Base-by-base conservation (phyloP, 2,113 vertebrate genomes). In the Saccopteryx bilineata region DNA sequence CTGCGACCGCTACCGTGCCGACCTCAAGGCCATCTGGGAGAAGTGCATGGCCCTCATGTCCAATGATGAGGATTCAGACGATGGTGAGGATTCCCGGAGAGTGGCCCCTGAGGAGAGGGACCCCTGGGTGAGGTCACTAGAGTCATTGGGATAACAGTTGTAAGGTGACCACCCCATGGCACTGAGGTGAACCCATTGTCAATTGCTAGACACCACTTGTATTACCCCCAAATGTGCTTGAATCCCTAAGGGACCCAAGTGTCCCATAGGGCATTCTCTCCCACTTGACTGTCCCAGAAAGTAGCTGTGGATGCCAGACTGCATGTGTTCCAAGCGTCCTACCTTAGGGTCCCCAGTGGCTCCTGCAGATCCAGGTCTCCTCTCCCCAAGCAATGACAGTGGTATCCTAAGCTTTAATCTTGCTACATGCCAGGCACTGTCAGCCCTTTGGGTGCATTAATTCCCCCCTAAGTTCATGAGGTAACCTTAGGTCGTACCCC, bases 11-110 rank as follows among this genome's bases (percentile, higher is more conserved):
- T 99, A 99, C 97, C 98, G 99, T 1, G 99, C 99, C 0, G 98
- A 99, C 93, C 98, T 99, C 90, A 99, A 98, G 91, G 98, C 99
- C 76, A 98, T 99, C 96, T 99, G 99, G 99, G 99, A 99, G 96
- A 99, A 99, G 96, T 99, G 99, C 3, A 94, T 99, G 75, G 99
- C 99, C 87, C 98, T 99, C 93, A 98, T 99, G 99, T 99, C 99
- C 98, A 99, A 99, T 1, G 98, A 99, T 0, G 96, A 92, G 50
- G 99, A 99, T 8, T 97, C 98, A 1, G 99, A 99, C 0, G 99
- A 99, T 89, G 99, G 99, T 99, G 98, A 98, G 98, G 26, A 39
- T 5, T 24, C 46, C 68, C 65, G 19, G 56, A 3, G 71, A 2
- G 46, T 11, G 80, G 85, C 23, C 39, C 21, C 28, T 0, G 2